Base-by-base conservation (phyloP, 2,797 vertebrate genomes). In the Gephyroberyx darwinii region DNA sequence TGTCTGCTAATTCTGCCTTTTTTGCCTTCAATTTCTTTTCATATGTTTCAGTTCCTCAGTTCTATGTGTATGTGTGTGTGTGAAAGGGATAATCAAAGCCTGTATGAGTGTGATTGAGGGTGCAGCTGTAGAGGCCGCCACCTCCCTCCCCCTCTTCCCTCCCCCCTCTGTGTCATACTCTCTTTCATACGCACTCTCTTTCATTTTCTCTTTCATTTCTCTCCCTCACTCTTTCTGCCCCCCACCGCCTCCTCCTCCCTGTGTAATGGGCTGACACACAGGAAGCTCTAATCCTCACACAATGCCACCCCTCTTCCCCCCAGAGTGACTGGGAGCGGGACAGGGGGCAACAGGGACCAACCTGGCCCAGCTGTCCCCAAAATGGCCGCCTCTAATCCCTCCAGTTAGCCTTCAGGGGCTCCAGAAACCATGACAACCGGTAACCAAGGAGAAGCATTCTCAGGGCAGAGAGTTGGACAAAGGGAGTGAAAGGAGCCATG, bases 351-450 rank as follows among this genome's bases (percentile, higher is more conserved):
- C 77, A 80, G 85, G 88, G 90, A 91, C 90, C 88, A 89, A 93
- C 92, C 92, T 92, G 89, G 90, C 71, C 92, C 94, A 94, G 93
- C 94, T 94, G 94, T 94, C 93, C 92, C 93, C 92, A 93, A 93
- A 94, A 93, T 93, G 92, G 91, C 92, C 33, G 90, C 88, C 88
- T 88, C 91, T 94, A 93, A 94, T 93, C 93, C 89, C 87, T 83
- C 81, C 84, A 81, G 84, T 86, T 64, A 86, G 80, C 87, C 84
- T 69, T 74, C 81, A 82, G 89, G 84, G 90, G 90, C 87, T 90
- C 86, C 91, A 2, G 86, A 93, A 90, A 91, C 95, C 92, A 95
- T 95, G 94, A 93, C 94, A 92, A 95, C 94, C 41, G 74, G 94
- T 94, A 91, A 91, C 93, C 91, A 90, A 86, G 90, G 92, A 69